Evolutionary conservation across 2,888 invertebrate genomes (phyloP), one percentile per base, ranked within the genome.

Genomic region (Cataglyphis rosenhaueri): DNA sequence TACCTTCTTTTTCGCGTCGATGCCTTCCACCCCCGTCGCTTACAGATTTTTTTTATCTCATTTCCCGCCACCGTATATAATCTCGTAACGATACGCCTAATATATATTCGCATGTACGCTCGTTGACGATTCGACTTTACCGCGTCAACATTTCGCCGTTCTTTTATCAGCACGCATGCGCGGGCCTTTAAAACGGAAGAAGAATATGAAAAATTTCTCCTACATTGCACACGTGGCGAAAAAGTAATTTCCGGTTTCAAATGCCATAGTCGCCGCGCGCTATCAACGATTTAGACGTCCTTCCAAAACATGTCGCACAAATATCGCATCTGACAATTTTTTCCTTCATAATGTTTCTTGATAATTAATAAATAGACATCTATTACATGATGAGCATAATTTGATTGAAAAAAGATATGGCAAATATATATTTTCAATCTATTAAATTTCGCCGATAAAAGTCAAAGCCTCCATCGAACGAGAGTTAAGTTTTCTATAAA

Each of bases 1-100:
- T 70, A 44, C 25, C 81, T 81, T 64, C 74, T 52, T 64, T 62
- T 10, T 75, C 81, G 38, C 75, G 62, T 57, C 38, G 55, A 38
- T 55, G 81, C 62, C 52, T 21, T 44, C 5, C 41, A 35, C 32
- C 79, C 76, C 65, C 82, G 75, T 10, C 48, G 18, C 35, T n/a
- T 48, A 48, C 76, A 10, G 61, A 73, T 44, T 41, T 59, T 75
- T 75, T 88, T 88, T 86, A 85, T 88, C 88, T 84, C 71, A 48
- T 83, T 85, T 85, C 70, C 83, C 74, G 52, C 41, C 59, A 29
- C 48, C 70, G 52, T 68, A 62, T 76, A 59, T 81, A 82, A 87
- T 78, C 35, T 15, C 15, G 18, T 76, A 55, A 76, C 86, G 87
- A 86, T 86, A 84, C 62, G 66, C 62, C n/a, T 52, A 38, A n/a